Conservation (phyloP, 2,797 vertebrate genomes). For the Phrynocephalus forsythii region DNA sequence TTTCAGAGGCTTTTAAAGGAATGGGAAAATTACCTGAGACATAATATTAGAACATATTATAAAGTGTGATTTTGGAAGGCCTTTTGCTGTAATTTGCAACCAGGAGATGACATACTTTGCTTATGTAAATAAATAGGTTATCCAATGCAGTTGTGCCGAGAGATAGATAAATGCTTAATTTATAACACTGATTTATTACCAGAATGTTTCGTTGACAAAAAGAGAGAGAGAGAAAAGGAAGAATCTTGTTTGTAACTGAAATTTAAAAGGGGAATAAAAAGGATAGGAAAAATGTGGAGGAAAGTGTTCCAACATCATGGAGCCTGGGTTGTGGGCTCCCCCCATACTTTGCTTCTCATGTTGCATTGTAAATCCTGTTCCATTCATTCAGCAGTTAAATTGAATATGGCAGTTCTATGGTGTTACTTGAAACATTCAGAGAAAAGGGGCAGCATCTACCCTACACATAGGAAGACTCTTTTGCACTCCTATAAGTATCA, state of each 20-base stretch:
- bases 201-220: too few relatives aligned
- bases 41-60: constrained; percentile 22
- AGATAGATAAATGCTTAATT: background rate
- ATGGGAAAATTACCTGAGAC: background rate
- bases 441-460: background rate
- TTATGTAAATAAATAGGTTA: background rate
- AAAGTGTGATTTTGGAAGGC: background rate
- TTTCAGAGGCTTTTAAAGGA: constrained; percentile 9
- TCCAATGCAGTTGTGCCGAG: background rate
- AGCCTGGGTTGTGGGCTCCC: background rate
- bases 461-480: background rate
- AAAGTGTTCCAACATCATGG: background rate
- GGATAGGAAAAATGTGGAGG: too few relatives aligned
- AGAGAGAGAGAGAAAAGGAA: too few relatives aligned
- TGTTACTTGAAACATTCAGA: background rate
- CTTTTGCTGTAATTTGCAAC: background rate
- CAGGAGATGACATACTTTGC: background rate
- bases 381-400: constrained; percentile 1
- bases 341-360: background rate
- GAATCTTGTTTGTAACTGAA: background rate
- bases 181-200: background rate
- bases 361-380: constrained; percentile 18
- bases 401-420: constrained; percentile 31
- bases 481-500: background rate
- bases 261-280: background rate